Evolutionary conservation across 2,797 vertebrate genomes (phyloP).

Genomic region (Paguma larvata): DNA sequence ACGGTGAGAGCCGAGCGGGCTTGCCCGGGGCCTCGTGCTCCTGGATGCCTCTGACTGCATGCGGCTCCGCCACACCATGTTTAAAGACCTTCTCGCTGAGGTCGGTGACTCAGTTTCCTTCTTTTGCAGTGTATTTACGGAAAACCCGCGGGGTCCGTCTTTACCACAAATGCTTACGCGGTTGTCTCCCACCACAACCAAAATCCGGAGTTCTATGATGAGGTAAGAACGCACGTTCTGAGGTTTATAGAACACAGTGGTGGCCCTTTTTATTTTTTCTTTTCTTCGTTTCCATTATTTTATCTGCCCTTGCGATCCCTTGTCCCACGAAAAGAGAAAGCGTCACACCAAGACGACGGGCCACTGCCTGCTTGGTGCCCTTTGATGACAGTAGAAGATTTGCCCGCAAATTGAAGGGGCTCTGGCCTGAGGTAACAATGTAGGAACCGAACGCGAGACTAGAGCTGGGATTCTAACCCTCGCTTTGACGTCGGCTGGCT

Average conservation of each 20-base stretch:
- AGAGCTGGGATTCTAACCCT: not conserved
- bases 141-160: constrained; percentile 94
- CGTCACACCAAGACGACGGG: not conserved
- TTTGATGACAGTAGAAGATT: not conserved
- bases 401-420: not conserved
- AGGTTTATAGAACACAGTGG: not conserved
- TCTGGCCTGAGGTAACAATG: not conserved
- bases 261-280: constrained; percentile 51
- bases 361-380: not conserved
- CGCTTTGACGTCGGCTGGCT: not conserved
- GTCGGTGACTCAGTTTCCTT: constrained; percentile 60
- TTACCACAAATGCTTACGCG: constrained; percentile 91
- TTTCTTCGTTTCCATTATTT: not conserved
- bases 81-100: not conserved
- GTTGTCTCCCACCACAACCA: constrained; percentile 97
- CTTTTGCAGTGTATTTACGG: constrained; percentile 96
- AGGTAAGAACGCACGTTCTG: constrained; percentile 90
- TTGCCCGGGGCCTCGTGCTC: not conserved
- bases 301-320: constrained; percentile 1
- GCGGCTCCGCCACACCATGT: not conserved
- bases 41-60: constrained; percentile 41
- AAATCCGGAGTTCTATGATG: constrained; percentile 98
- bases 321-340: constrained; percentile 50
- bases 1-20: not conserved
- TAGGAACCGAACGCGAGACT: not conserved